Conservation (phyloP, 2,888 invertebrate species). For the Melanchra persicariae region DNA sequence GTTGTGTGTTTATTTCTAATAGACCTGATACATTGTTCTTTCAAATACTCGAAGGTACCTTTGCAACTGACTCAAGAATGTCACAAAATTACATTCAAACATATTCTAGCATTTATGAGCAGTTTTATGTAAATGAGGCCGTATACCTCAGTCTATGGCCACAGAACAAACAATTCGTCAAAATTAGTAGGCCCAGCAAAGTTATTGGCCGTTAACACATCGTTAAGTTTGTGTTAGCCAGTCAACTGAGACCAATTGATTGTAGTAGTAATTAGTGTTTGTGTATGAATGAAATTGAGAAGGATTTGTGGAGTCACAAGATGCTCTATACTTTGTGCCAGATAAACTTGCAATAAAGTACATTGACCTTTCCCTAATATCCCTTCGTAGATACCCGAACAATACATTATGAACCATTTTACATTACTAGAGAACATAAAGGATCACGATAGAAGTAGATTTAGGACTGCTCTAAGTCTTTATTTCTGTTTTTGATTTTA, state of each 20-base stretch:
- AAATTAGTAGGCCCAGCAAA: slow-evolving; percentile 24
- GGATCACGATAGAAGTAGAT: too few species aligned
- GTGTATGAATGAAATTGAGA: slow-evolving; percentile 14
- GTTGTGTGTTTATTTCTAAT: not conserved
- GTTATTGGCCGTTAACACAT: slow-evolving; percentile 54
- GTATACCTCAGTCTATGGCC: slow-evolving; percentile 23
- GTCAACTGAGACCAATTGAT: slow-evolving; percentile 52
- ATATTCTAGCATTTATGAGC: slow-evolving; percentile 35
- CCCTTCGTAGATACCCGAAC: too few species aligned
- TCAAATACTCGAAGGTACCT: not conserved
- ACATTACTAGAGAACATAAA: too few species aligned
- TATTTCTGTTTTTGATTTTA: too few species aligned
- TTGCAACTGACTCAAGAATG: slow-evolving; percentile 12
- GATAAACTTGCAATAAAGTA: too few species aligned
- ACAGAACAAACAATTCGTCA: slow-evolving; percentile 45
- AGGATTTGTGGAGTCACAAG: not conserved
- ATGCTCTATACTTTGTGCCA: too few species aligned
- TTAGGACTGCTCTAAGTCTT: too few species aligned
- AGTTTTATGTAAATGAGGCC: slow-evolving; percentile 43
- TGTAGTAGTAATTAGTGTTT: slow-evolving; percentile 50
- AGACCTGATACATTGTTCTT: not conserved
- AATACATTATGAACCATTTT: too few species aligned
- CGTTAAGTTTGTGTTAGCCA: slow-evolving; percentile 30
- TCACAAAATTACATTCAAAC: slow-evolving; percentile 21
- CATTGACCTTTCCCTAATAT: too few species aligned